Evolutionary conservation across 2,113 vertebrate species (phyloP).

Genomic region (Boleophthalmus pectinirostris): DNA sequence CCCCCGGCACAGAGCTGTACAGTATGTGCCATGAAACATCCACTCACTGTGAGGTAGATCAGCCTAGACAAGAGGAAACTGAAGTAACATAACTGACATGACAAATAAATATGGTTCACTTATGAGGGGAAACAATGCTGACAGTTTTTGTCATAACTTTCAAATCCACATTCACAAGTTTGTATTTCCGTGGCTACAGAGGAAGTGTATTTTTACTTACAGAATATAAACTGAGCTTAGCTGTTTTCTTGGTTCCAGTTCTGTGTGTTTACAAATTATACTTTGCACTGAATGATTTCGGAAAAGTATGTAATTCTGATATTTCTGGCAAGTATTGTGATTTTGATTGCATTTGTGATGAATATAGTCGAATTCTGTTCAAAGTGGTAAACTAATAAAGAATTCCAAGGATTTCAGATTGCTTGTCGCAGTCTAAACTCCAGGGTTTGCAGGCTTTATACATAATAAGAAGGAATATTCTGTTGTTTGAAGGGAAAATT

Average conservation of each 20-base stretch:
- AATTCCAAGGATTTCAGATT: neutral
- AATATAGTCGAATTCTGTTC: too few species aligned
- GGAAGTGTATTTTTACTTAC: neutral
- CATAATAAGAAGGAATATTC: neutral
- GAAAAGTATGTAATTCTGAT: too few species aligned
- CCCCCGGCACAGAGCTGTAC: neutral
- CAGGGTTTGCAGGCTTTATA: neutral
- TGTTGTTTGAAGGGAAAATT: neutral
- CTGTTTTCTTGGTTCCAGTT: neutral
- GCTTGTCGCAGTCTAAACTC: neutral
- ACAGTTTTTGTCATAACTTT: neutral
- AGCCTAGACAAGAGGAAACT: neutral
- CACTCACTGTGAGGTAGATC: constrained; percentile 1
- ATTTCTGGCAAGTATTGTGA: too few species aligned
- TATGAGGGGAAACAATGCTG: neutral
- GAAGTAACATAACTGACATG: neutral
- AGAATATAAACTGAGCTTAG: neutral
- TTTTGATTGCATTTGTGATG: too few species aligned
- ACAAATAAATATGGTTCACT: neutral
- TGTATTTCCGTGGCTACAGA: neutral
- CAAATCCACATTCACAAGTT: neutral
- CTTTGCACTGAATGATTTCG: too few species aligned
- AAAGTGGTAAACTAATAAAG: neutral
- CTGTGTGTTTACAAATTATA: neutral
- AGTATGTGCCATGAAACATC: constrained; percentile 17